Evolutionary conservation across 2,888 invertebrate species (phyloP).

Genomic region (Choristoneura rosaceana): DNA sequence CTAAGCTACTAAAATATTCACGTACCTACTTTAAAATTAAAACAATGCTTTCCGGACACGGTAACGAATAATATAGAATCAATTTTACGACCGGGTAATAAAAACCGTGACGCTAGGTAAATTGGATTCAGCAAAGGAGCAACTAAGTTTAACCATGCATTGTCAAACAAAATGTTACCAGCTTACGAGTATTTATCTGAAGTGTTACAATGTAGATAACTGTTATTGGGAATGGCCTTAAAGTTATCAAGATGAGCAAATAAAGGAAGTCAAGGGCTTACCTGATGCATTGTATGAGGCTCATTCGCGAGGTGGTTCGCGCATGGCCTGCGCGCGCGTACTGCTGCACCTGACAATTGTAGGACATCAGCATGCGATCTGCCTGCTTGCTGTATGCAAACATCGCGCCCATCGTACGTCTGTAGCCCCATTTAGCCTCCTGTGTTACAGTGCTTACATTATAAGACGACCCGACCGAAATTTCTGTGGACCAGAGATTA

Average conservation of each 20-base stretch:
- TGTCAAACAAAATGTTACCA: constrained; percentile 18
- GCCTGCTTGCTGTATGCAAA: constrained; percentile 83
- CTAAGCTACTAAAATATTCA: neutral
- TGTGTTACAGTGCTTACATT: constrained; percentile 70
- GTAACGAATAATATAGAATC: neutral
- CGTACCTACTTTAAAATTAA: neutral
- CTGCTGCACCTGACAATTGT: constrained; percentile 84
- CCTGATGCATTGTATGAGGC: constrained; percentile 93
- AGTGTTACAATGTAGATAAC: constrained; percentile 20
- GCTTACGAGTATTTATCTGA: constrained; percentile 11
- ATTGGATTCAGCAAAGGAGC: neutral
- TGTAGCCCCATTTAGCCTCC: constrained; percentile 85
- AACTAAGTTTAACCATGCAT: constrained; percentile 9
- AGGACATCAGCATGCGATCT: constrained; percentile 83
- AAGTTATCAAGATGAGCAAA: constrained; percentile 15
- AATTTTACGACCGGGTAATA: neutral
- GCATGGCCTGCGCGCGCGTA: constrained; percentile 78
- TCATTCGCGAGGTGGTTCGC: constrained; percentile 82
- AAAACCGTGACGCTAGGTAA: neutral
- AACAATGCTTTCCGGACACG: neutral
- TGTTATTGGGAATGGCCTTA: constrained; percentile 22
- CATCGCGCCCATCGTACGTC: constrained; percentile 83
- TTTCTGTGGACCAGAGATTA: constrained; percentile 27
- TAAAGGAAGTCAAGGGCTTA: constrained; percentile 61
- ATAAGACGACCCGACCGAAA: constrained; percentile 36